phyloP scores from a whole-genome alignment of 1,140 invertebrate genomes.

The Rhopalosiphum padi region DNA sequence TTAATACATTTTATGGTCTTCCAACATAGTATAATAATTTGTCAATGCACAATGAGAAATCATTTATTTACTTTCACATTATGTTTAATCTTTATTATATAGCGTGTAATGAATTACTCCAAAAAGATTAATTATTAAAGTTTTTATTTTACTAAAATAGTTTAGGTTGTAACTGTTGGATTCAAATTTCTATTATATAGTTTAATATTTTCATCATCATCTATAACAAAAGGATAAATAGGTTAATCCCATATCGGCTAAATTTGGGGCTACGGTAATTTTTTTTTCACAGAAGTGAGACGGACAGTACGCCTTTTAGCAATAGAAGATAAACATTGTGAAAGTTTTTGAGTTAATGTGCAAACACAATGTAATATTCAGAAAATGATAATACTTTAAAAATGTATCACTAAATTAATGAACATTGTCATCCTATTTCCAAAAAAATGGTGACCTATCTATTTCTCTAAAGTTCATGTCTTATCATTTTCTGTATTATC shows the following conservation, averaged over 20 bases:
- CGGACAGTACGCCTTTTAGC: not conserved
- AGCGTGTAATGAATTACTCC: not conserved
- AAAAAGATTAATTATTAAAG: not conserved
- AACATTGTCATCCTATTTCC: not conserved
- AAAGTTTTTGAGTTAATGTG: not conserved
- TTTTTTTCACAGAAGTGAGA: not conserved
- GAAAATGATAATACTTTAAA: not conserved
- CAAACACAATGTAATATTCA: not conserved
- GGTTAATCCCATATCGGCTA: not conserved
- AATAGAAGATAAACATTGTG: not conserved
- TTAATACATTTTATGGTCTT: conserved; percentile 17
- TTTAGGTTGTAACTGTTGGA: not conserved
- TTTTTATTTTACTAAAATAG: not conserved
- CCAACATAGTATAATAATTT: conserved; percentile 17
- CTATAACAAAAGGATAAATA: not conserved
- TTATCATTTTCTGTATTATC: not conserved
- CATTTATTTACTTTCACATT: not conserved
- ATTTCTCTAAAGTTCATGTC: not conserved
- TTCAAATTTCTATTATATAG: not conserved
- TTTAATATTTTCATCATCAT: not conserved
- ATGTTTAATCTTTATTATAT: not conserved
- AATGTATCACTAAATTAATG: not conserved
- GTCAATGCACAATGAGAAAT: not conserved
- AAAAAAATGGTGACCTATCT: not conserved
- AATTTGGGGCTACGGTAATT: not conserved